Conservation (phyloP, 2,888 invertebrate genomes). For the Acronicta psi region DNA sequence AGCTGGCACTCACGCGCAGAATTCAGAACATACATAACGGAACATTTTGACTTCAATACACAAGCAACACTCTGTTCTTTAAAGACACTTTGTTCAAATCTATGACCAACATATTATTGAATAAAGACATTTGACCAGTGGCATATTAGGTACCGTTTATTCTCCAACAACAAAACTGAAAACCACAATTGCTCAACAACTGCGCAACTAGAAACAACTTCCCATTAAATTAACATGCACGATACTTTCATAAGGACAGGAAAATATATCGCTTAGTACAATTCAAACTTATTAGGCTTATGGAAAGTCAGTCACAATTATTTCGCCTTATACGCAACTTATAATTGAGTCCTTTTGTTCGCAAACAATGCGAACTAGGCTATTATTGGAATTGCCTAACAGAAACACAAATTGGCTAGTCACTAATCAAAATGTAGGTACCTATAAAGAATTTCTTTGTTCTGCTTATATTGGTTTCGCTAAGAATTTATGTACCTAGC, state of each 20-base stretch:
- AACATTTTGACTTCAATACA: no score
- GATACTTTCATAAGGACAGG: background rate
- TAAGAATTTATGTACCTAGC: background rate
- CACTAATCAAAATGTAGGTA: constrained; percentile 32
- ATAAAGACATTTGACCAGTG: no score
- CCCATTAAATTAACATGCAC: background rate
- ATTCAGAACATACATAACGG: no score
- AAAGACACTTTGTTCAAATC: no score
- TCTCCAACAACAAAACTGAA: no score
- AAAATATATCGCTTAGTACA: constrained; percentile 5
- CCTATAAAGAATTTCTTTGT: constrained; percentile 28
- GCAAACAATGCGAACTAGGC: constrained; percentile 19
- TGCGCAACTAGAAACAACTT: background rate
- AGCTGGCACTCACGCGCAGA: no score
- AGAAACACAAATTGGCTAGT: constrained; percentile 12
- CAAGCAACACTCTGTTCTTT: no score
- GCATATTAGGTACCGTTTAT: no score
- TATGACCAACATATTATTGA: no score
- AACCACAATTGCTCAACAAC: no score
- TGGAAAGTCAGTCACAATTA: constrained; percentile 39
- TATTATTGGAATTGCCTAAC: constrained; percentile 29
- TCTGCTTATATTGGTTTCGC: constrained; percentile 18
- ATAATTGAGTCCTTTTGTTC: constrained; percentile 57
- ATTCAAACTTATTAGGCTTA: constrained; percentile 16
- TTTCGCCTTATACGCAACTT: constrained; percentile 47